Base-by-base conservation (phyloP, 2,113 vertebrate genomes). In the Cichladusa arquata region DNA sequence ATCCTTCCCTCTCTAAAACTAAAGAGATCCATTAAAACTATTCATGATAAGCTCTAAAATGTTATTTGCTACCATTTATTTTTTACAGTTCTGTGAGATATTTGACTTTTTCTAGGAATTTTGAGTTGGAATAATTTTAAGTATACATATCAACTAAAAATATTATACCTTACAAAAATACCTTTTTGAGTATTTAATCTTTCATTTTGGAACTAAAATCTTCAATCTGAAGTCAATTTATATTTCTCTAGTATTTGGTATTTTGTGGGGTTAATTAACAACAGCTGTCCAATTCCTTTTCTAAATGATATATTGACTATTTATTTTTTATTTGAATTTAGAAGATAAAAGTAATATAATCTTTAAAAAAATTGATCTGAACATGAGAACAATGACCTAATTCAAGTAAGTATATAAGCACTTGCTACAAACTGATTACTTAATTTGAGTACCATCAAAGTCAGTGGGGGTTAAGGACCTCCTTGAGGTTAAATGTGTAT, bases 71-170 rank as follows among this genome's bases (percentile, higher is more conserved):
- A 28, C 70, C 45, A 88, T 82, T 56, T 56, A 4, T 31, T 95
- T 95, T 94, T 92, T 85, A 89, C 29, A 70, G 66, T 83, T 85
- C 64, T 64, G n/a, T 85, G 19, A 29, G 23, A 23, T 85, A 94
- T 91, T 88, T 69, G 67, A 48, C 19, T 81, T 86, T 36, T 83
- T 92, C 57, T 89, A 45, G 11, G 47, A 87, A 44, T 34, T 17
- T 45, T 84, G 31, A 23, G 50, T 88, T 81, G 8, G 31, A 67
- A 80, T 28, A 70, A 42, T 36, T 92, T 29, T 81, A 61, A 47
- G 28, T 40, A 48, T 56, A 12, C 26, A 9, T 51, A 81, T 33
- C 31, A 62, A 51, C n/a, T 62, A 20, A 60, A 47, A 54, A 45
- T 15, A 19, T 8, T 34, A 34, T 47, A 13, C 19, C 8, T 66